Evolutionary conservation across 2,888 invertebrate species (phyloP), one percentile per base, ranked within the genome.

Genomic region (Margaritifera margaritifera): DNA sequence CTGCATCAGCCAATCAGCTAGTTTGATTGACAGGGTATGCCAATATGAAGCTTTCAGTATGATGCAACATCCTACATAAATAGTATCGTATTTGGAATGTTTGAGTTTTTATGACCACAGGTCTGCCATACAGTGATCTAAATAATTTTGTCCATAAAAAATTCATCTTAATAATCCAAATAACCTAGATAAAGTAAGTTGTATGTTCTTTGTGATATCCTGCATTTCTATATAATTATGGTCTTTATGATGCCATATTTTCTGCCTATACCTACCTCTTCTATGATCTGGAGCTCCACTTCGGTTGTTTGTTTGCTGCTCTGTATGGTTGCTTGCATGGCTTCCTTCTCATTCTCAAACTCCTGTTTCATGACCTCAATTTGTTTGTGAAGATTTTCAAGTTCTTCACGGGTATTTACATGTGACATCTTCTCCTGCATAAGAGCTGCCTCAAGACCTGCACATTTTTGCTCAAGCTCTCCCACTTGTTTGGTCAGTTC

Each of bases 331-430:
- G 81, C 78, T 25, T 82, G 74, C 8, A 80, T 27, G 42, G 84
- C 80, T 18, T 76, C 67, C 68, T 79, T 80, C 67, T 82, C 77
- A 51, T 77, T 79, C 24, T 81, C 72, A 52, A 80, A 64, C 64
- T 86, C 82, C 24, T 82, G 79, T 51, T 75, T 77, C 22, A 81
- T 42, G 8, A 68, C 69, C 6, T 72, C 77, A 50, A 86, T 68
- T 72, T 87, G 86, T 68, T 77, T 79, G 27, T 78, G 77, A n/a
- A 86, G 72, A 0, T 80, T 79, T 63, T 88, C 87, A 57, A 87
- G 75, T 70, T 88, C 86, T 27, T 83, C 83, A 20, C 80, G 71
- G 1, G 86, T 86, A 68, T 78, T 75, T 22, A 81, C 81, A 67
- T 87, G 88, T 3, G 84, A 82, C 20, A 80, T 69, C 59, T 75